Conservation (phyloP, 2,888 invertebrate species). For the Lamproptera curius region DNA sequence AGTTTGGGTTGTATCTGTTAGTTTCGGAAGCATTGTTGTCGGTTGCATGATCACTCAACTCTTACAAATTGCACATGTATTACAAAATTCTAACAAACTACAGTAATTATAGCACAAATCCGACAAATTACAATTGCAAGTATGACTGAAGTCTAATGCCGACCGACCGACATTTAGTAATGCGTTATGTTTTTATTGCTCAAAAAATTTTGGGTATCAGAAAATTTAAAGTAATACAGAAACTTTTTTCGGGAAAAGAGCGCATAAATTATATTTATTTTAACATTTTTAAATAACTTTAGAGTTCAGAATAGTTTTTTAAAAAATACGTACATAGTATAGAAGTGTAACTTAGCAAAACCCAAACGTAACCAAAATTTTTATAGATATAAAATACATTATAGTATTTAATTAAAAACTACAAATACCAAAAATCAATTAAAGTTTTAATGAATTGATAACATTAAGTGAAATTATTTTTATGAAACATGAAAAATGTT, state of each 20-base stretch:
- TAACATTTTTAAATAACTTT: too few species aligned
- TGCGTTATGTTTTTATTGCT: slow-evolving; percentile 51
- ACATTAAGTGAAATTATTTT: neutral
- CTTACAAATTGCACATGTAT: slow-evolving; percentile 55
- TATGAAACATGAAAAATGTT: neutral
- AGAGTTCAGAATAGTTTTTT: too few species aligned
- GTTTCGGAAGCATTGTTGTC: slow-evolving; percentile 64
- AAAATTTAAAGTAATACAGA: too few species aligned
- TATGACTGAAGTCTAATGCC: slow-evolving; percentile 51
- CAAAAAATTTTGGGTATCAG: too few species aligned
- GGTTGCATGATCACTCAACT: slow-evolving; percentile 55
- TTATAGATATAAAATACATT: too few species aligned
- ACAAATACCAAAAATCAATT: neutral
- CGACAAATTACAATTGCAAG: slow-evolving; percentile 50
- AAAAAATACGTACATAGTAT: too few species aligned
- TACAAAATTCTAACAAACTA: slow-evolving; percentile 33
- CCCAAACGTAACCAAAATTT: too few species aligned
- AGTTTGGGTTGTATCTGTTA: slow-evolving; percentile 66
- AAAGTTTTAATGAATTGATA: neutral
- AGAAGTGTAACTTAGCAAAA: too few species aligned
- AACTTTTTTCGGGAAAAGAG: too few species aligned
- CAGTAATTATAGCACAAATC: slow-evolving; percentile 35
- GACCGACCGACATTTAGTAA: slow-evolving; percentile 44
- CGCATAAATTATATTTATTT: too few species aligned
- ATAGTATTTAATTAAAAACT: too few species aligned